Conservation (phyloP, 2,113 vertebrate species). For the Rhea americana region DNA sequence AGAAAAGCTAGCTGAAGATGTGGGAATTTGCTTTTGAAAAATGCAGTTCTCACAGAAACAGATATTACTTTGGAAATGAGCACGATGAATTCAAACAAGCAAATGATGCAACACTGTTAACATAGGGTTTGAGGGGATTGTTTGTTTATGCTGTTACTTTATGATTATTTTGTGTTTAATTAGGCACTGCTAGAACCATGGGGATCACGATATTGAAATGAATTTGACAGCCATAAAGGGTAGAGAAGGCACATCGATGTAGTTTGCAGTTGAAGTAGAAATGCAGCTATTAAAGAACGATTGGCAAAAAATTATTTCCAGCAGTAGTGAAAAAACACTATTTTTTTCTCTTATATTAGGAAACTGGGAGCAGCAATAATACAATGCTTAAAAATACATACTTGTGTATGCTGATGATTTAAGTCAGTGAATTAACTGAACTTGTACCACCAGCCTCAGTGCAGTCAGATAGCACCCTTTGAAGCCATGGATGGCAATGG, state of each 20-base stretch:
- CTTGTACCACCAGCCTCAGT: not conserved
- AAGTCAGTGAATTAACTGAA: not conserved
- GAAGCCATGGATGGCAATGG: not conserved
- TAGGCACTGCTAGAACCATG: conserved; percentile 59
- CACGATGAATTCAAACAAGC: conserved; percentile 42
- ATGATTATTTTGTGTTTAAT: conserved; percentile 76
- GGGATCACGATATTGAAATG: conserved; percentile 62
- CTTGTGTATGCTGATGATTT: not conserved
- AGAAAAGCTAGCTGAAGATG: conserved; percentile 52
- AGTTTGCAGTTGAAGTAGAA: not conserved
- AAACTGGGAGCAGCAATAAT: not conserved
- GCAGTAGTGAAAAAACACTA: not conserved
- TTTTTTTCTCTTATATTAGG: not conserved
- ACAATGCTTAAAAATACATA: not conserved
- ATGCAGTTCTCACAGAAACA: conserved; percentile 60
- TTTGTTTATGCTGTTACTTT: conserved; percentile 59
- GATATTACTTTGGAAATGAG: conserved; percentile 53
- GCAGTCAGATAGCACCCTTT: not conserved
- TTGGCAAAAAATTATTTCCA: conserved; percentile 28
- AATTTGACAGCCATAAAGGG: conserved; percentile 65
- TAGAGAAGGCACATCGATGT: conserved; percentile 10
- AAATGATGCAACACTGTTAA: conserved; percentile 57
- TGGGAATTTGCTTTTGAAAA: conserved; percentile 69
- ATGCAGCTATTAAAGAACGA: not conserved
- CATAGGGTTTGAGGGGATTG: conserved; percentile 15